Evolutionary conservation across 1,140 invertebrate genomes (phyloP).

Genomic region (Frieseomelitta varia): DNA sequence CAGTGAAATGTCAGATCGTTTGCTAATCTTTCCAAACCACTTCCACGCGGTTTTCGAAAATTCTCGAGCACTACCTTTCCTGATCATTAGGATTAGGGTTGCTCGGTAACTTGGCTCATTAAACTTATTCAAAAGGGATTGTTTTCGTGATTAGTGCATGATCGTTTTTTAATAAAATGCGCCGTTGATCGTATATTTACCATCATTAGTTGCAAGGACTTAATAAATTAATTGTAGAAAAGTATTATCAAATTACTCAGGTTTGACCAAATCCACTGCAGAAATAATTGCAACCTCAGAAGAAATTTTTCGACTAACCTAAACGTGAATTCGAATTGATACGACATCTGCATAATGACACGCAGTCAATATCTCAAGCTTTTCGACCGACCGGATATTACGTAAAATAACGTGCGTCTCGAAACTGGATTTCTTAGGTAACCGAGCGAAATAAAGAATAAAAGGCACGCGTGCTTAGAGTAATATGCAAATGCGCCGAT

Average conservation of each 20-base stretch:
- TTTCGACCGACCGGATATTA: not conserved
- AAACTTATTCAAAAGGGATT: too few relatives aligned
- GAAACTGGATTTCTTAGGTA: slow-evolving; percentile 2
- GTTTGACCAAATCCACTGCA: too few relatives aligned
- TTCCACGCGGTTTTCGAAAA: not conserved
- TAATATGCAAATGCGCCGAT: not conserved
- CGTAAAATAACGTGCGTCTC: not conserved
- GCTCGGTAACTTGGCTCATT: too few relatives aligned
- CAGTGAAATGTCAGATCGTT: slow-evolving; percentile 33
- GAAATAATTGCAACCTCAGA: too few relatives aligned
- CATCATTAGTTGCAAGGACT: too few relatives aligned
- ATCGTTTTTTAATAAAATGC: too few relatives aligned
- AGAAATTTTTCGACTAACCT: not conserved
- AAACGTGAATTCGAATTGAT: not conserved
- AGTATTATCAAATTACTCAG: too few relatives aligned
- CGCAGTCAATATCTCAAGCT: not conserved
- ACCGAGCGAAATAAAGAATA: slow-evolving; percentile 1
- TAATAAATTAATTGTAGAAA: too few relatives aligned
- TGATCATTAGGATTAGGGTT: not conserved
- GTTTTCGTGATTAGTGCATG: too few relatives aligned
- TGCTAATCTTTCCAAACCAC: not conserved
- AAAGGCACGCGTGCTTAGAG: not conserved
- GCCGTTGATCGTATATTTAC: too few relatives aligned
- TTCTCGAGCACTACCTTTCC: not conserved
- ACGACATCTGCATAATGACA: not conserved